A percentile compares a stretch with the other conserved stretches of the same genome.
phyloP scores from a whole-genome alignment of 2,797 vertebrate genomes.

The Eospalax fontanierii region DNA sequence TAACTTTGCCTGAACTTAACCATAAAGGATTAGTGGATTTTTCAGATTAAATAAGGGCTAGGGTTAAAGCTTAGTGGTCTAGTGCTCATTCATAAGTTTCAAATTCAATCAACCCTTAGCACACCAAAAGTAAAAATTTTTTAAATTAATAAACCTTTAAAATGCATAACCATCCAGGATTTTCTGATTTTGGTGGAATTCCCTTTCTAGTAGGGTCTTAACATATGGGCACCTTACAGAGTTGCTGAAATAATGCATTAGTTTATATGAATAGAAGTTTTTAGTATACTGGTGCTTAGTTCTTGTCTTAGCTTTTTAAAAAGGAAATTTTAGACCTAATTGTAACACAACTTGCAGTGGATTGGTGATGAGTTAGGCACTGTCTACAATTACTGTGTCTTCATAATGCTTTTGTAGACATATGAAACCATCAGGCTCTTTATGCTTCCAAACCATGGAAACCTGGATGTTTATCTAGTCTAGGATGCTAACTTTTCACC shows the following conservation, averaged over 20 bases:
- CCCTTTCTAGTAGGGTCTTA: background rate
- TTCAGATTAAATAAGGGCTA: background rate
- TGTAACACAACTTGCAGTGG: background rate
- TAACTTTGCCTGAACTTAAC: background rate
- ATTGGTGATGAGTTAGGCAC: slow-evolving; percentile 3
- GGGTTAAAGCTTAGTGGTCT: background rate
- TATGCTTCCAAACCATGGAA: slow-evolving; percentile 42
- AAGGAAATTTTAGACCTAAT: slow-evolving; percentile 21
- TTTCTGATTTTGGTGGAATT: slow-evolving; percentile 20
- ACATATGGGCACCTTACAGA: background rate
- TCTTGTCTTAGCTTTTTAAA: background rate
- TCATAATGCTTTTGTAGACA: background rate
- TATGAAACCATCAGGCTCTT: slow-evolving; percentile 63
- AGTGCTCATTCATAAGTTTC: too few species aligned
- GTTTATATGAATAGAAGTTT: background rate
- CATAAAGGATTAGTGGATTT: background rate
- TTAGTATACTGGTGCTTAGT: background rate
- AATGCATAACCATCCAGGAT: background rate
- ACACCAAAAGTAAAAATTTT: background rate
- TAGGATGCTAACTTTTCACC: slow-evolving; percentile 30
- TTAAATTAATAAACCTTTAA: background rate
- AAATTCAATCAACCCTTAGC: background rate
- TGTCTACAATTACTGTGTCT: background rate
- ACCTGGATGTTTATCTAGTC: slow-evolving; percentile 73
- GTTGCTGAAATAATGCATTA: slow-evolving; percentile 43